Evolutionary conservation across 2,797 vertebrate species (phyloP).

Genomic region (Lacerta viridis): DNA sequence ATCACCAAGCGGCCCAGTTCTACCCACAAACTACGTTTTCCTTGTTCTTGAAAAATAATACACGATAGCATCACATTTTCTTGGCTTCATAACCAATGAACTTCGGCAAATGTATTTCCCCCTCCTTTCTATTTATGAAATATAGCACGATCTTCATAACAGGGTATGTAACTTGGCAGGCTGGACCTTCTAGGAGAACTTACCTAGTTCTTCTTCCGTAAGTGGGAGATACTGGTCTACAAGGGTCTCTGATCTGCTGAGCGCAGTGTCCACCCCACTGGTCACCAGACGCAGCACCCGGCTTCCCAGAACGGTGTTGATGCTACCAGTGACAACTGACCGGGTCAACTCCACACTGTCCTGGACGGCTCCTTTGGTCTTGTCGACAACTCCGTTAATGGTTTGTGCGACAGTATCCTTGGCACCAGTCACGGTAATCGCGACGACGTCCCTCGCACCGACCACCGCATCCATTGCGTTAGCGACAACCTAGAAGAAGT

Average conservation of each 20-base stretch:
- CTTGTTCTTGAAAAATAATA: neutral
- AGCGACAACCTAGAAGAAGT: conserved; percentile 84
- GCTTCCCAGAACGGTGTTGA: conserved; percentile 89
- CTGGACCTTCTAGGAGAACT: conserved; percentile 47
- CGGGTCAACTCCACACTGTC: conserved; percentile 88
- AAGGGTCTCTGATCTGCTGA: conserved; percentile 88
- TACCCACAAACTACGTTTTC: too few relatives aligned
- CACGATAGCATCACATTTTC: neutral
- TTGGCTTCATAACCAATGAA: neutral
- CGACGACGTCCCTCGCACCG: conserved; percentile 84
- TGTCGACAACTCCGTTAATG: conserved; percentile 85
- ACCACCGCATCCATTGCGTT: conserved; percentile 87
- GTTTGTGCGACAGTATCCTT: conserved; percentile 87
- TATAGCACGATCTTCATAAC: neutral
- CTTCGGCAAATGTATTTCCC: neutral
- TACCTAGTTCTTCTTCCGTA: conserved; percentile 89
- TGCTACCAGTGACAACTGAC: conserved; percentile 85
- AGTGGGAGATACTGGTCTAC: conserved; percentile 93
- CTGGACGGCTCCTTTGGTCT: conserved; percentile 87
- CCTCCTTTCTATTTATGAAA: neutral
- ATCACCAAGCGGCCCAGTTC: neutral
- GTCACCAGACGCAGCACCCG: conserved; percentile 85
- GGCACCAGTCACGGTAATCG: conserved; percentile 84
- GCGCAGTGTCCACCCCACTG: conserved; percentile 86
- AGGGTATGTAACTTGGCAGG: neutral